A percentile compares a stretch with the other conserved stretches of the same genome.
Conservation (phyloP, 2,113 vertebrate species). For the Macroglossus sobrinus region DNA sequence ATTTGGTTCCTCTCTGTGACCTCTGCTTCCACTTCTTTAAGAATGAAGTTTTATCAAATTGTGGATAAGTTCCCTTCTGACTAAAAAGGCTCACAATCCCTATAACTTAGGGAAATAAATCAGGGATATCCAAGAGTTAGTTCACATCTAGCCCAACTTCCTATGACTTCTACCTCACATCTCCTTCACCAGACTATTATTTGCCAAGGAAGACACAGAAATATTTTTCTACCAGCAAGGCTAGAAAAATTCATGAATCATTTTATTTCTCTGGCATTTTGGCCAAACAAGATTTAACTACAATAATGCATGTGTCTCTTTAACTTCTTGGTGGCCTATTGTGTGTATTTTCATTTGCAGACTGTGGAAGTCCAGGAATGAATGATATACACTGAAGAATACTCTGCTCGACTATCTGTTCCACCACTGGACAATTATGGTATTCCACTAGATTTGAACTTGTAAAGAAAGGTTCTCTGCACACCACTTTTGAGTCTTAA, state of each 20-base stretch:
- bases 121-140: not conserved
- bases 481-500: constrained; percentile 5
- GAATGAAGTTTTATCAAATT: not conserved
- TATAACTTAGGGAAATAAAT: not conserved
- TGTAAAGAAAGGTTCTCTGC: constrained; percentile 38
- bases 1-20: not conserved
- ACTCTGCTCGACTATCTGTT: not conserved
- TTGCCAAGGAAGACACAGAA: not conserved
- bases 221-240: not conserved
- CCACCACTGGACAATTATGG: not conserved
- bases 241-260: not conserved
- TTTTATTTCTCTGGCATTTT: not conserved
- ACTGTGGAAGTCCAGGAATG: not conserved
- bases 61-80: not conserved
- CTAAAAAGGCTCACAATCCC: not conserved
- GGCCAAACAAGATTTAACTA: not conserved
- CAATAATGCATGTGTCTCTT: not conserved
- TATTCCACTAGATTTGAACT: constrained; percentile 27
- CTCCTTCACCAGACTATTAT: not conserved
- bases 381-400: not conserved
- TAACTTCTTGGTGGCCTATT: not conserved
- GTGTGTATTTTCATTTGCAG: not conserved
- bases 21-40: constrained; percentile 51
- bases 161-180: not conserved
- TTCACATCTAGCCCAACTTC: not conserved